These are phyloP conservation scores for Osmerus mordax DNA, from an alignment of 2,113 vertebrate genomes.

Conservation along the genomic window DNA sequence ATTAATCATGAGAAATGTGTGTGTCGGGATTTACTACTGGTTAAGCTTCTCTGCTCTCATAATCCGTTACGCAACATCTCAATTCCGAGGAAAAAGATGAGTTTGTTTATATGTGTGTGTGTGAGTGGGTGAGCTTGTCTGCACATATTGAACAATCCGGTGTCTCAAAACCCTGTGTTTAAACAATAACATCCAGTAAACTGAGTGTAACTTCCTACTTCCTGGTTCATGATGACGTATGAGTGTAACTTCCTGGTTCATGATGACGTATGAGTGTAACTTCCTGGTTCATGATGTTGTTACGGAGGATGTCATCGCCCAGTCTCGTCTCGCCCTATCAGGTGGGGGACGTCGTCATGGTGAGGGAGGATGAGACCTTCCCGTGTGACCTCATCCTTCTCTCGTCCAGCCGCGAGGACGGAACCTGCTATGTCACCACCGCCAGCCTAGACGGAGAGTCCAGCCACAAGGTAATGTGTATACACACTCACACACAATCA, in stretches of 20 bases:
- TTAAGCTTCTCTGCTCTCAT: conserved; percentile 63
- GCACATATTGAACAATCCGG: background rate
- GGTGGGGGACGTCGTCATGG: conserved; percentile 95
- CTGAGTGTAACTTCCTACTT: conserved; percentile 13
- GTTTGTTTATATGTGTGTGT: conserved; percentile 29
- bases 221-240: background rate
- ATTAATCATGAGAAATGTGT: conserved; percentile 63
- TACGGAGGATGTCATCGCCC: too few species aligned
- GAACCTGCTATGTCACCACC: conserved; percentile 97
- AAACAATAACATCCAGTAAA: background rate
- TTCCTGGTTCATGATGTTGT: too few species aligned
- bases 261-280: background rate
- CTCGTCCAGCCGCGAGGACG: conserved; percentile 87
- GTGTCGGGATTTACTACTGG: conserved; percentile 62
- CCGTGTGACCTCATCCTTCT: conserved; percentile 96
- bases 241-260: background rate
- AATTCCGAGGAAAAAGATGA: conserved; percentile 46
- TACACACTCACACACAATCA: conserved; percentile 1
- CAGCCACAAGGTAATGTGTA: conserved; percentile 83
- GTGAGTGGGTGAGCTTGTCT: conserved; percentile 17
- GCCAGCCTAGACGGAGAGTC: conserved; percentile 96
- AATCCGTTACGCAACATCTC: conserved; percentile 69
- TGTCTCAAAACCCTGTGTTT: conserved; percentile 10
- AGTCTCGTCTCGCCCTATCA: conserved; percentile 43
- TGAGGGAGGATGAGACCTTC: conserved; percentile 96